Conservation (phyloP, 2,797 vertebrate genomes). For the Selene dorsalis region DNA sequence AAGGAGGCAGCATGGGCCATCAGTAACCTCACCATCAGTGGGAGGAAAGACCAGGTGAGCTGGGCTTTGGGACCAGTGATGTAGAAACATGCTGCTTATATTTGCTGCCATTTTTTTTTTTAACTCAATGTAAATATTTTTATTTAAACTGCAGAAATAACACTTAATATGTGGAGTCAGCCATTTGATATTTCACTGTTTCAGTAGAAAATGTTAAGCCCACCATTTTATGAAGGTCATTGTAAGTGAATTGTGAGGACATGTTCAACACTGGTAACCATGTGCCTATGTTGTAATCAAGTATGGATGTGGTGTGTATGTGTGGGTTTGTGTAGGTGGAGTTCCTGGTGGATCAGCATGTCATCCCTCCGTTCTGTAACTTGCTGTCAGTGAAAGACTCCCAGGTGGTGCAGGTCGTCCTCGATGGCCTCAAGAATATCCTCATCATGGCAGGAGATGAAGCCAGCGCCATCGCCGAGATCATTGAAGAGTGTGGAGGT, state of each 20-base stretch:
- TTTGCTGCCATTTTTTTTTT: neutral
- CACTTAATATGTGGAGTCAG: neutral
- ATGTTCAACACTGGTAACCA: constrained; percentile 53
- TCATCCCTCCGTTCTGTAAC: constrained; percentile 97
- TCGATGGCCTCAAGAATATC: constrained; percentile 98
- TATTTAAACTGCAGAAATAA: neutral
- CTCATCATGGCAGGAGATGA: constrained; percentile 99
- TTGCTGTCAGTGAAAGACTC: constrained; percentile 98
- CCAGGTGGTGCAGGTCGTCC: constrained; percentile 98
- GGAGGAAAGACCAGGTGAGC: constrained; percentile 97
- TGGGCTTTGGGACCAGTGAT: constrained; percentile 17
- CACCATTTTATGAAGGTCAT: neutral
- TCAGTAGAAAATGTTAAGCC: neutral
- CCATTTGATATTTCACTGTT: neutral
- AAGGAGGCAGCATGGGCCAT: constrained; percentile 99
- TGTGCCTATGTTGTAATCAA: constrained; percentile 71
- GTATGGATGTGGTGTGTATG: constrained; percentile 71
- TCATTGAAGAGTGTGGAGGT: constrained; percentile 99
- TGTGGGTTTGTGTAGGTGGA: constrained; percentile 91
- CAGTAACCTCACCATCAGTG: constrained; percentile 99
- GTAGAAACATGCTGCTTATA: constrained; percentile 9
- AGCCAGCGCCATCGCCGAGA: constrained; percentile 97
- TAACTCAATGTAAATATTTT: neutral
- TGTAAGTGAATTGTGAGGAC: constrained; percentile 14
- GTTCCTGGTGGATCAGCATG: constrained; percentile 97